Evolutionary conservation across 2,797 vertebrate genomes (phyloP), one percentile per base, ranked within the genome.

Genomic region (Monodelphis domestica): DNA sequence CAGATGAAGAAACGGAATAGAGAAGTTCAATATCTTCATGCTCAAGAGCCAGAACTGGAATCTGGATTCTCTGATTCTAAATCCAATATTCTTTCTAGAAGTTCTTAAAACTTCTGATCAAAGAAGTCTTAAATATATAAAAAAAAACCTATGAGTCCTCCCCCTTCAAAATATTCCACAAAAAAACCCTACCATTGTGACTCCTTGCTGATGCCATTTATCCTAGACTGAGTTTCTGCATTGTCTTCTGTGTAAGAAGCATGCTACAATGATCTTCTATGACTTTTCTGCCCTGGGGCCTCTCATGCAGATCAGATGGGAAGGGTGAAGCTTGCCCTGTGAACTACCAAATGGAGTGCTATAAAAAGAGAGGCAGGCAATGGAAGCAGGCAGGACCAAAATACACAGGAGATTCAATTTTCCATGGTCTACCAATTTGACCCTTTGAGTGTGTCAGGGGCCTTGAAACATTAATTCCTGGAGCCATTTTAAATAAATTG

Each of bases 301-400:
- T 95, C 95, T 87, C 94, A 96, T 93, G 97, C 94, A 91, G 88
- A 96, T 97, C 97, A 97, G 96, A 95, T 94, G 96, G 91, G 56
- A 84, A 59, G 29, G 95, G 91, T 93, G 96, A 97, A 97, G 91
- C 97, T 97, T 97, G 97, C 54, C 93, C 93, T 57, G 30, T 91
- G 95, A 50, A 89, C 38, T 78, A 26, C 91, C 95, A 94, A 96
- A 94, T 96, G 38, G 53, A 29, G 96, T 94, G 91, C 84, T 3
- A 9, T 93, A 57, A 87, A 97, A 97, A 96, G 95, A 97, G 95
- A 94, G 33, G 89, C 10, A 5, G 51, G 89, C 10, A 5, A 38
- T 95, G 90, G 95, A 95, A 91, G 63, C 92, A 93, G 78, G 89
- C 54, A 70, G 45, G 90, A 55, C 94, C n/a, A 90, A 84, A 91